phyloP scores from a whole-genome alignment of 2,797 vertebrate genomes.

The Graptemys geographica region DNA sequence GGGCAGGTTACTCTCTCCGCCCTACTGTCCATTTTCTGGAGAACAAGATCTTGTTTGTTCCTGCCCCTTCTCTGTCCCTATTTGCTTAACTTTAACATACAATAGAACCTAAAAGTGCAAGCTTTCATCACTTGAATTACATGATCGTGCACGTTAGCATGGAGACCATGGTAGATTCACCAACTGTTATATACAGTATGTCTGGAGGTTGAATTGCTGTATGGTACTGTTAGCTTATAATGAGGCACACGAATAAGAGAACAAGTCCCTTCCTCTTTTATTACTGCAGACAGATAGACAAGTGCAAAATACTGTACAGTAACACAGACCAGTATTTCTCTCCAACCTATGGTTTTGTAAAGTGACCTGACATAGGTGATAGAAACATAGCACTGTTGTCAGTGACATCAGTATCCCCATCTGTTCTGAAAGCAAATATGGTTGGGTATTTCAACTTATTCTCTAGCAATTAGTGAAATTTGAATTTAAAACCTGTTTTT shows the following conservation, averaged over 20 bases:
- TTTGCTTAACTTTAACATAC: neutral
- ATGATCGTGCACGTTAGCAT: neutral
- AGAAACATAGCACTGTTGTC: neutral
- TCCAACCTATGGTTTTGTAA: neutral
- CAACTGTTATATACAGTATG: neutral
- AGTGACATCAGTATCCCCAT: neutral
- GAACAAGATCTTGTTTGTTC: neutral
- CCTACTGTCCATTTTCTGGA: neutral
- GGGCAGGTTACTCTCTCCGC: neutral
- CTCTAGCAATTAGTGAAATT: too few relatives aligned
- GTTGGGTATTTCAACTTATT: neutral
- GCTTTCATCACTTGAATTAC: neutral
- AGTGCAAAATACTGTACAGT: neutral
- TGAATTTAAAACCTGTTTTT: neutral
- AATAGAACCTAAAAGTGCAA: neutral
- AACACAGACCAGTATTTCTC: neutral
- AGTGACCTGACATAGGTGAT: neutral
- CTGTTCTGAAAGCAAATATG: neutral
- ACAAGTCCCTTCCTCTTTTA: neutral
- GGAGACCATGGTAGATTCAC: neutral
- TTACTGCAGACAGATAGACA: fast-evolving
- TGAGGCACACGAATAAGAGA: neutral
- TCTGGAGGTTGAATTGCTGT: neutral
- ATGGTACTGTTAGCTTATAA: neutral
- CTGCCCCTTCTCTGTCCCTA: neutral